Evolutionary conservation across 2,113 vertebrate species (phyloP).

Genomic region (Rhinolophus sinicus): DNA sequence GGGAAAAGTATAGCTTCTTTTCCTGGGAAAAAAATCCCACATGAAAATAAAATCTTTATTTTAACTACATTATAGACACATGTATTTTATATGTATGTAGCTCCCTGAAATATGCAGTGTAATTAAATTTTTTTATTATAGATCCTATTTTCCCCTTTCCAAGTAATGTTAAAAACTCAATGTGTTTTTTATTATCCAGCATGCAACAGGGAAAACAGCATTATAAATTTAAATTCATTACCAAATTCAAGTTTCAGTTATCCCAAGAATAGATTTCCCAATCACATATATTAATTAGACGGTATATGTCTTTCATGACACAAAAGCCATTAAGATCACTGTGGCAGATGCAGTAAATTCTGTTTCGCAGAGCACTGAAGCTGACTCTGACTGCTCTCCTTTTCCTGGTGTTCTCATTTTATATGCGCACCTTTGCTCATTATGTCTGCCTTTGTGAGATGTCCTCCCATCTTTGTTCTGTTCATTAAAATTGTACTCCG

Average conservation of each 20-base stretch:
- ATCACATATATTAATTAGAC: not conserved
- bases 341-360: not conserved
- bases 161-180: constrained; percentile 28
- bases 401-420: not conserved
- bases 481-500: not conserved
- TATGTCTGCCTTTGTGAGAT: not conserved
- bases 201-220: not conserved
- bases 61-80: not conserved
- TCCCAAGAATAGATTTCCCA: constrained; percentile 31
- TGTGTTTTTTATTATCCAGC: not conserved
- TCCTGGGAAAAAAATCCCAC: not conserved
- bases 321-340: not conserved
- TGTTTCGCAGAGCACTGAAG: not conserved
- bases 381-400: not conserved
- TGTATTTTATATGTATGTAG: not conserved
- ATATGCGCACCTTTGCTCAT: not conserved
- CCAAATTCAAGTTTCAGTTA: constrained; percentile 46
- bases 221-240: constrained; percentile 44
- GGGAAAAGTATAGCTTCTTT: not conserved
- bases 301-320: not conserved
- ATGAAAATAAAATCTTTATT: constrained; percentile 23
- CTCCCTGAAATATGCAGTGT: not conserved
- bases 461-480: not conserved
- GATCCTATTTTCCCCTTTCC: constrained; percentile 44
- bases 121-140: constrained; percentile 38